Evolutionary conservation across 37 sponge, comb jelly and placozoan species (phyloP), one percentile per base, ranked within the genome.

Genomic region (Tethya wilhelma): DNA sequence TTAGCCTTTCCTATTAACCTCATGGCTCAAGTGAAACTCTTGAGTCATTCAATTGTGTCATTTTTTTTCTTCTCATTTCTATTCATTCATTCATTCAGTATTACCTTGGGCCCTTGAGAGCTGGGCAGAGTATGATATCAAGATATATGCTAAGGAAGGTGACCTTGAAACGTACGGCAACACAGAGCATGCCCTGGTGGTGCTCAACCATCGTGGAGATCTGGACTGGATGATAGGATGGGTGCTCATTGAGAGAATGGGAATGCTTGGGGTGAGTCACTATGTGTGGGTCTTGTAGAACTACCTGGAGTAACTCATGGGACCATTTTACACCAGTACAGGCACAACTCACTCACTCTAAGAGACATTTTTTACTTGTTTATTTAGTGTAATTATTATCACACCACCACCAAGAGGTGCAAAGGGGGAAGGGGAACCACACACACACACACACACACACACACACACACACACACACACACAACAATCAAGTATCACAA

Each of bases 141-240:
- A 49, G 2, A 34, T 78, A 19, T 89, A 60, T 64, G 82, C 63
- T 22, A 56, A 79, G 4, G 17, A 32, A 2, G 79, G 64, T 1
- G 34, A 40, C 0, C 40, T 36, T 6, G 67, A 67, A 1, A 69
- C 56, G 62, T 84, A 77, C 58, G 56, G 23, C 38, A 91, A 86
- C 71, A 67, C 9, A 25, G 97, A 97, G 60, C 91, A 93, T 71
- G 86, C 89, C 30, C 42, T 98, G 62, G 66, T 56, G 4, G 30
- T 90, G 12, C 69, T 90, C 20, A 98, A 98, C 65, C 98, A 98
- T 68, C 89, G 78, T 38, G 96, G 98, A 0, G 98, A 98, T 71
- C 56, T 95, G 33, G 98, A 98, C 89, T 98, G 98, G 98, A 82
- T 96, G 91, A 78, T 98, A 22, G 98, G 98, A 4, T 93, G 88